Evolutionary conservation across 2,797 vertebrate genomes (phyloP).

Genomic region (Botia almorhae): DNA sequence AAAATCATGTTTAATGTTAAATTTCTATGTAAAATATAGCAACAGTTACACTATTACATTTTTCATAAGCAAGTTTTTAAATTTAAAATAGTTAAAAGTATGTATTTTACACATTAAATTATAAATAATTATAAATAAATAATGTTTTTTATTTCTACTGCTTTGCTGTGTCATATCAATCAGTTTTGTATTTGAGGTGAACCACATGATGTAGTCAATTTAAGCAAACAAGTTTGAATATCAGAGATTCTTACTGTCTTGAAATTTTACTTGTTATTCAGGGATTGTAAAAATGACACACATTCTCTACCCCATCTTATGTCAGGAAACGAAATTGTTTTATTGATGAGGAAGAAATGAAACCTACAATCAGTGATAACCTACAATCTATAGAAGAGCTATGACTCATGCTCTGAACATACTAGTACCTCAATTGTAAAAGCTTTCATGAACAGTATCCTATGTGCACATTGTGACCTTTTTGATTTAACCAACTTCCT

Average conservation of each 20-base stretch:
- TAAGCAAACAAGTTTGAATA: not conserved
- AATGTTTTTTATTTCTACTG: too few species aligned
- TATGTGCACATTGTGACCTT: not conserved
- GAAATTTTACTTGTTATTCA: not conserved
- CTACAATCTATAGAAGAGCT: not conserved
- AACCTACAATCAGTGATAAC: not conserved
- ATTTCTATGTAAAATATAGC: too few species aligned
- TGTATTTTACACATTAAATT: too few species aligned
- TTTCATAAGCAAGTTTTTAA: too few species aligned
- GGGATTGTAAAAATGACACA: not conserved
- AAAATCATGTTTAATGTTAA: not conserved
- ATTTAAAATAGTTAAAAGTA: too few species aligned
- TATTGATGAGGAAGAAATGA: slow-evolving; percentile 11
- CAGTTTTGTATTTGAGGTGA: not conserved
- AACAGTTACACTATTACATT: not conserved
- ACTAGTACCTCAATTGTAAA: not conserved
- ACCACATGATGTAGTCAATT: not conserved
- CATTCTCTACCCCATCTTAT: not conserved
- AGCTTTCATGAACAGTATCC: not conserved
- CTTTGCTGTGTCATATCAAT: not conserved
- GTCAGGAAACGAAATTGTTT: slow-evolving; percentile 5
- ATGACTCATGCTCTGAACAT: not conserved
- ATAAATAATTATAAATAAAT: too few species aligned
- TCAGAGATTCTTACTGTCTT: not conserved
- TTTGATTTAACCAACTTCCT: slow-evolving; percentile 38